Conservation (phyloP, 1,140 invertebrate species). For the Idris sp. region DNA sequence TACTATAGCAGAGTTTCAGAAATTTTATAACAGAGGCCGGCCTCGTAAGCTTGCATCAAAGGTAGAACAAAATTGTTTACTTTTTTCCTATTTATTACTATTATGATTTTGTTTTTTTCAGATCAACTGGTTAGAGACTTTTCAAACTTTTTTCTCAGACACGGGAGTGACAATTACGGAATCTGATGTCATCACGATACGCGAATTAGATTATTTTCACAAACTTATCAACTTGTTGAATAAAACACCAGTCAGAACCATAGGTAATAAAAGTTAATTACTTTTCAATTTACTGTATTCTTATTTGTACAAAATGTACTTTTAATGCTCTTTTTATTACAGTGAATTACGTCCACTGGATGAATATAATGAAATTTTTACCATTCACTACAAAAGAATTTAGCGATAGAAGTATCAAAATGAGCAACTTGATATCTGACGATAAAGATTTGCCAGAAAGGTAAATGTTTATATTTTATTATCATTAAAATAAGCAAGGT, state of each 20-base stretch:
- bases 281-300: background rate
- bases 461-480: conserved; percentile 12
- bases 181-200: conserved; percentile 10
- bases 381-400: conserved; percentile 6
- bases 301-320: background rate
- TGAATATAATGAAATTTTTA: conserved; percentile 23
- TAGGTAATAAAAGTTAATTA: conserved; percentile 20
- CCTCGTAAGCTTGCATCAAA: background rate
- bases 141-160: conserved; percentile 16
- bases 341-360: conserved; percentile 50
- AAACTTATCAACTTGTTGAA: conserved; percentile 12
- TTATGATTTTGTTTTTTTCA: conserved; percentile 5
- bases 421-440: background rate
- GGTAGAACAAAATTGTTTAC: conserved; percentile 6
- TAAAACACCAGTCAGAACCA: conserved; percentile 13
- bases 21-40: conserved; percentile 10
- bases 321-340: conserved; percentile 9
- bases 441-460: conserved; percentile 12
- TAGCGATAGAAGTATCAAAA: background rate
- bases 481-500: no score
- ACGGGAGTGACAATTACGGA: conserved; percentile 5
- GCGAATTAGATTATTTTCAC: conserved; percentile 8
- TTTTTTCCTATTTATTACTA: background rate
- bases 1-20: conserved; percentile 22
- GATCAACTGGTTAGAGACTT: conserved; percentile 30